phyloP scores from a whole-genome alignment of 2,888 invertebrate species.

The Dinocampus coccinellae region DNA sequence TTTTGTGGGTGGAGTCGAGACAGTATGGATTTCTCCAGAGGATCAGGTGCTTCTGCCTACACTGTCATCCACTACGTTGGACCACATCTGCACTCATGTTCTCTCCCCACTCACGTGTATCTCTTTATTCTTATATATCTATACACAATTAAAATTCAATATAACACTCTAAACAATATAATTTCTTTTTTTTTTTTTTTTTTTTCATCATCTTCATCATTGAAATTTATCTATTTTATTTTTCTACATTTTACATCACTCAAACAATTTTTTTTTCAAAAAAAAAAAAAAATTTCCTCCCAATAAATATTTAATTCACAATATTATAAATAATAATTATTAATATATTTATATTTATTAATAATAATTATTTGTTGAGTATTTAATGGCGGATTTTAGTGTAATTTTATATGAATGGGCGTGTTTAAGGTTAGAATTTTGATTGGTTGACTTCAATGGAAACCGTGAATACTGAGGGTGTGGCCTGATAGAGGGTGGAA shows the following conservation, averaged over 20 bases:
- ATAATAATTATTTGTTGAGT: background rate
- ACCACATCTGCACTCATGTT: conserved; percentile 50
- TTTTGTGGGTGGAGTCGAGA: conserved; percentile 32
- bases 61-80: conserved; percentile 14
- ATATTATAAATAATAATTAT: no score
- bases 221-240: no score
- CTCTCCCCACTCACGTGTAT: background rate
- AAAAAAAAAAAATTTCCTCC: no score
- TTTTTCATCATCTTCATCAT: background rate
- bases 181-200: no score
- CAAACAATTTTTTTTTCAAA: no score
- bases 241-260: no score
- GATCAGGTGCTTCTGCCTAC: conserved; percentile 52
- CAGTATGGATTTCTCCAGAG: conserved; percentile 53
- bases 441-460: conserved; percentile 49
- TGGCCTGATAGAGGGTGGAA: conserved; percentile 43
- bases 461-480: conserved; percentile 44
- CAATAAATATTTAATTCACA: no score
- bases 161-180: no score
- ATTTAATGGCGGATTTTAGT: conserved; percentile 28
- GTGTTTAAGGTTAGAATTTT: conserved; percentile 40
- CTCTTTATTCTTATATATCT: background rate
- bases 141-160: background rate
- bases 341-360: no score
- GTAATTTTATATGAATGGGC: conserved; percentile 32